These are phyloP conservation scores for Strigamia maritima DNA, from an alignment of 2,888 invertebrate genomes.

Conservation along the genomic window DNA sequence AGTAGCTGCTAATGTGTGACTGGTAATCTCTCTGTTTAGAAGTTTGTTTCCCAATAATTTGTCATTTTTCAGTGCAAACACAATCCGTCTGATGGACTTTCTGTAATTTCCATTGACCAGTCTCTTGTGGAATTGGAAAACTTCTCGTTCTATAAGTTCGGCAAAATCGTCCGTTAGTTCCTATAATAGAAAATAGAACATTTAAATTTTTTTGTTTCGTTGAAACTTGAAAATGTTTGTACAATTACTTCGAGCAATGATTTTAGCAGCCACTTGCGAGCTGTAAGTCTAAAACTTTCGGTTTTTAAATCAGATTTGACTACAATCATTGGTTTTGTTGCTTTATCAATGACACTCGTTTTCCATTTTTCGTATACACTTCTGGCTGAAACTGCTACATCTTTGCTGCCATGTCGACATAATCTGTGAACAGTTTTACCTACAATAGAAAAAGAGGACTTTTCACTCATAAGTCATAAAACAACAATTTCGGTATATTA, in stretches of 20 bases:
- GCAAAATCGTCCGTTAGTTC: background rate
- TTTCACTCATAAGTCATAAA: too few relatives aligned
- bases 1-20: background rate
- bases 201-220: too few relatives aligned
- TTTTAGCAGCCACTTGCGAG: background rate
- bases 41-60: too few relatives aligned
- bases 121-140: background rate
- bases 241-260: background rate
- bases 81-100: background rate
- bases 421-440: constrained; percentile 28
- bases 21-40: background rate
- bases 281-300: background rate
- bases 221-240: too few relatives aligned
- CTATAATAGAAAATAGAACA: too few relatives aligned
- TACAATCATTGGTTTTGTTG: background rate
- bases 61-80: constrained; percentile 26
- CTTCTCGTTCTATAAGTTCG: background rate
- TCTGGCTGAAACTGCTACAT: background rate
- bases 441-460: background rate
- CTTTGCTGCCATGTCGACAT: background rate
- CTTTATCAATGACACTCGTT: background rate
- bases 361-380: constrained; percentile 3
- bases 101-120: background rate
- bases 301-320: constrained; percentile 23
- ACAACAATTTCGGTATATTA: too few relatives aligned